Conservation (phyloP, 2,888 invertebrate species). For the Tenthredo amoena region DNA sequence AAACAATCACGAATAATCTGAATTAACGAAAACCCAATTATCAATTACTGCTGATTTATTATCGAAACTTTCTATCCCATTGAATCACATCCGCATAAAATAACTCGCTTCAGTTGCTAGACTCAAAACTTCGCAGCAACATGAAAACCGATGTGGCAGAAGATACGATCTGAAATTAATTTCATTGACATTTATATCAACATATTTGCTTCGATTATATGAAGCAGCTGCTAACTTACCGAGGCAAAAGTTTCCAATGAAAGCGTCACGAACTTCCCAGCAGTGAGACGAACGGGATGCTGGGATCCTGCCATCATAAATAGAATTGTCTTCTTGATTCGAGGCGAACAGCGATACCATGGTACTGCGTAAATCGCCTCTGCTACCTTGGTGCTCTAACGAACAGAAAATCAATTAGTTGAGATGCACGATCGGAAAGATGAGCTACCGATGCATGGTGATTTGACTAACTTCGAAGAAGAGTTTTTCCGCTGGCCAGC, state of each 20-base stretch:
- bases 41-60: neutral
- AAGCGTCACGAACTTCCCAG: no score
- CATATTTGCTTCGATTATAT: no score
- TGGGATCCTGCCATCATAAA: no score
- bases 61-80: neutral
- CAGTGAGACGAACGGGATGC: no score
- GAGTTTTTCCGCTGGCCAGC: no score
- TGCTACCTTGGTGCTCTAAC: neutral
- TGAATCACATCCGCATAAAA: neutral
- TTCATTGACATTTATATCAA: no score
- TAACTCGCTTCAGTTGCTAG: neutral
- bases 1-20: neutral
- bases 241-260: no score
- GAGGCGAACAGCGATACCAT: no score
- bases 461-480: conserved; percentile 7
- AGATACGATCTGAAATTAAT: no score
- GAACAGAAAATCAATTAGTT: neutral
- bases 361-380: neutral
- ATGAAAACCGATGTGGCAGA: neutral
- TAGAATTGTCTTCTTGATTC: no score
- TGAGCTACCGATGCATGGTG: neutral
- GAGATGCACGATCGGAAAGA: neutral
- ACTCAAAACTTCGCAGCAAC: conserved; percentile 7
- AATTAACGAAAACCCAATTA: neutral
- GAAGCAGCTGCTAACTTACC: no score